Base-by-base conservation (phyloP, 2,797 vertebrate genomes). In the Clarias platycephalus region DNA sequence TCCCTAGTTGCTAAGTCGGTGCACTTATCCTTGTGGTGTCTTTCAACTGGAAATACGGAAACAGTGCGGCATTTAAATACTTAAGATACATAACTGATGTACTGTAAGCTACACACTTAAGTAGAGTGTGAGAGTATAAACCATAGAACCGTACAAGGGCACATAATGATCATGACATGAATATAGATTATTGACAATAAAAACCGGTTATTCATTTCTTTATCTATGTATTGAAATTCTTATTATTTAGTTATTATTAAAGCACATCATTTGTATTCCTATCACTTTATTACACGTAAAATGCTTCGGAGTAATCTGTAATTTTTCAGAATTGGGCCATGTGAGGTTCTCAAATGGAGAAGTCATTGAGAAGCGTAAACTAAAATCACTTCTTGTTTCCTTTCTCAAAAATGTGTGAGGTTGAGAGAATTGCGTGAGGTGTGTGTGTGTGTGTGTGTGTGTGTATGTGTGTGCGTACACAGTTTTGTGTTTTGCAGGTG, bases 401-500 rank as follows among this genome's bases (percentile, higher is more conserved):
- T 83, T 75, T 55, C 75, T 66, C 64, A 77, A 26, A 77, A 55
- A 66, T 63, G 40, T 53, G 70, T 24, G 68, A 82, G 55, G 34
- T 74, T 63, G 71, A 16, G 24, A 77, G 44, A 53, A 26, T 58
- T 71, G 84, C 49, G 71, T 66, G n/a, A 49, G 71, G 49, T 66
- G 44, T 68, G 44, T 77, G 34, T 58, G 26, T 24, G 74, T 15
- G 20, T 78, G 20, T 58, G 26, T 31, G 44, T 34, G 26, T 40
- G 28, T 72, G 28, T 70, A 40, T 37, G 53, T 37, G 28, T 40
- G 49, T 58, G 40, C 44, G 58, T 2, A 6, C 13, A 13, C 34
- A 64, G 40, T 49, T 64, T 20, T 80, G 64, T 68, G 63, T 78
- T 68, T 83, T 72, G 77, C 83, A 74, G 83, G 83, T 84, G 77